Base-by-base conservation (phyloP, 1,140 invertebrate genomes). In the Papilio polyxenes region DNA sequence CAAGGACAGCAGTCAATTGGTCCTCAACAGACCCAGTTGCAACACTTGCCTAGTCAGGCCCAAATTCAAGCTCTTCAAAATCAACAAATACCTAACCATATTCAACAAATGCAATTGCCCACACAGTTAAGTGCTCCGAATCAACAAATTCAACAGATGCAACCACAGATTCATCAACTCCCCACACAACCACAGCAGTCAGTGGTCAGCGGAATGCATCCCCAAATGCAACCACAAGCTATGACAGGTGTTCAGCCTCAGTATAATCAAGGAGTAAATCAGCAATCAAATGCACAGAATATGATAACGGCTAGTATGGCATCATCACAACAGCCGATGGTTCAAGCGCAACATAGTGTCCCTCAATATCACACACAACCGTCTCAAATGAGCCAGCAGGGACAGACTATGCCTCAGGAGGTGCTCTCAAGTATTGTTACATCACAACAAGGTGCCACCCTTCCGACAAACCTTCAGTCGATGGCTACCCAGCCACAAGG, bases 401-500 rank as follows among this genome's bases (percentile, higher is more conserved):
- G 94, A 0, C 95, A 95, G 85, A 95, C 94, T n/a, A 82, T 95
- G 85, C 92, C 94, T 10, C 94, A 95, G 86, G 94, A 95, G 89
- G 95, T 95, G 87, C 92, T 95, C 83, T 90, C 94, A 78, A 94
- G 89, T 89, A 95, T 95, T 86, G 94, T 94, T 62, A 93, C 93
- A 90, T 95, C 94, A 85, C 94, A 95, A 83, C 95, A 95, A 90
- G 94, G 93, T 89, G 91, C 91, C 80, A 94, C 94, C 51, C 85
- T 95, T 62, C 93, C 95, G 65, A 87, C 88, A 20, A 94, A 94
- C 88, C 87, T 95, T 44, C 95, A 95, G 72, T 89, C 93, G 13
- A 93, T 95, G 91, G 88, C 85, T 31, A 89, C 92, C 81, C 94
- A 95, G 86, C 94, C 93, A 10, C 95, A 95, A 83, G 95, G 95